These are phyloP conservation scores for Cantharis flavilabris DNA, from an alignment of 2,888 invertebrate genomes.

Conservation along the genomic window DNA sequence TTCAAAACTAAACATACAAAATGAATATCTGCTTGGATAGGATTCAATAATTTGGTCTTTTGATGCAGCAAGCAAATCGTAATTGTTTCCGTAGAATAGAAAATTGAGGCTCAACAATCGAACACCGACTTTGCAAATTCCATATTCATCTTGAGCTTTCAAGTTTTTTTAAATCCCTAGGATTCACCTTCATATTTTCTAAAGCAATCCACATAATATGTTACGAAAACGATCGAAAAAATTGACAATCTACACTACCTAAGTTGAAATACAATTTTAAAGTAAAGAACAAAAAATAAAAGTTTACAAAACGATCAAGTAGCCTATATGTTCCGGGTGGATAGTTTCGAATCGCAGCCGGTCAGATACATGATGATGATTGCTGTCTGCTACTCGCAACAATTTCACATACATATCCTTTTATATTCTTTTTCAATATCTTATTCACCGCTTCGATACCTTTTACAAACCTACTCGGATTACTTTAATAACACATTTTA, in stretches of 20 bases:
- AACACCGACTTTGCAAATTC: slow-evolving; percentile 26
- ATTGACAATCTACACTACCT: slow-evolving; percentile 42
- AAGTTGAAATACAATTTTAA: slow-evolving; percentile 45
- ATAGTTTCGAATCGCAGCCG: slow-evolving; percentile 40
- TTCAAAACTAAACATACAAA: slow-evolving; percentile 9
- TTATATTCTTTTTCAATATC: slow-evolving; percentile 38
- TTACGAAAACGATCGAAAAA: slow-evolving; percentile 42
- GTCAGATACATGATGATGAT: slow-evolving; percentile 47
- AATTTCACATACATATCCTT: slow-evolving; percentile 21
- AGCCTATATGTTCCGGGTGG: slow-evolving; percentile 43
- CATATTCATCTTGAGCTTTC: slow-evolving; percentile 31
- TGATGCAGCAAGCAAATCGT: slow-evolving; percentile 28
- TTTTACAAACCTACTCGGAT: not conserved
- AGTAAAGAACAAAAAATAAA: slow-evolving; percentile 42
- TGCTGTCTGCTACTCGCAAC: slow-evolving; percentile 35
- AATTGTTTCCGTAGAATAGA: slow-evolving; percentile 29
- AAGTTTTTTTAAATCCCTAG: slow-evolving; percentile 27
- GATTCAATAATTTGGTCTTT: slow-evolving; percentile 26
- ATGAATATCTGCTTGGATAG: slow-evolving; percentile 13
- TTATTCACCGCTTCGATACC: slow-evolving; percentile 12
- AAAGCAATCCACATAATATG: slow-evolving; percentile 27
- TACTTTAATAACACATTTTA: not conserved
- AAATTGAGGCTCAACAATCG: slow-evolving; percentile 29
- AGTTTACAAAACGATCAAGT: slow-evolving; percentile 39
- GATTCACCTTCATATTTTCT: slow-evolving; percentile 28